phyloP scores from a whole-genome alignment of 2,113 vertebrate species.

The Coptodon rendalli region DNA sequence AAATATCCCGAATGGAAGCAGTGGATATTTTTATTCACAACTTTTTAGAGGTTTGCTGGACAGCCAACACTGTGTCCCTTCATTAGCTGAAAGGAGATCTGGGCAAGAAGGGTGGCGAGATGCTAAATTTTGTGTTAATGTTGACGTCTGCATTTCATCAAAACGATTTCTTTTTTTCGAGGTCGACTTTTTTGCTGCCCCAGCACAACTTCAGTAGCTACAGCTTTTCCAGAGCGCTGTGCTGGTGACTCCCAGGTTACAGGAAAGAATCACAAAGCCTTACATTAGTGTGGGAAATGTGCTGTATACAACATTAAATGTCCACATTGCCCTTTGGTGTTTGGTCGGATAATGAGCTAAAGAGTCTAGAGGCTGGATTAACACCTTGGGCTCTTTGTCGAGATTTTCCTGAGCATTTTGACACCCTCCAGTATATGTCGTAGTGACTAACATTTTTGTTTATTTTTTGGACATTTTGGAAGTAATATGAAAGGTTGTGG shows the following conservation, averaged over 20 bases:
- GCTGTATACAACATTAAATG: not conserved
- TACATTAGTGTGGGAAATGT: not conserved
- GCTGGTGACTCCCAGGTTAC: not conserved
- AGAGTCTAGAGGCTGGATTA: not conserved
- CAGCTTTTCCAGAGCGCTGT: not conserved
- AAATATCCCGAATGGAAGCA: conserved; percentile 71
- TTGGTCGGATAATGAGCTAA: not conserved
- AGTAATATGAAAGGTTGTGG: not conserved
- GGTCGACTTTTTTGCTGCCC: conserved; percentile 26
- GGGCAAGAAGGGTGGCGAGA: conserved; percentile 36
- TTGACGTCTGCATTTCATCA: conserved; percentile 74
- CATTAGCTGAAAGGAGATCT: conserved; percentile 61
- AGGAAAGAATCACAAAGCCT: not conserved
- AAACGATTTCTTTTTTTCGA: conserved; percentile 47
- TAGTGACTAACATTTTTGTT: not conserved
- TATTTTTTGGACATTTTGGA: not conserved
- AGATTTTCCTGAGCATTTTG: not conserved
- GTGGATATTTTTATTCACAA: conserved; percentile 73
- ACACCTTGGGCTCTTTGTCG: not conserved
- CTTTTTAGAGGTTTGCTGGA: conserved; percentile 53
- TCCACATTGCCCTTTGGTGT: not conserved
- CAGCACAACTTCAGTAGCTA: conserved; percentile 39
- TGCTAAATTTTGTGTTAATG: conserved; percentile 68
- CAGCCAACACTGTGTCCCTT: conserved; percentile 72
- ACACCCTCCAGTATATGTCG: not conserved